Conservation (phyloP, 2,797 vertebrate species). For the Harpia harpyja region DNA sequence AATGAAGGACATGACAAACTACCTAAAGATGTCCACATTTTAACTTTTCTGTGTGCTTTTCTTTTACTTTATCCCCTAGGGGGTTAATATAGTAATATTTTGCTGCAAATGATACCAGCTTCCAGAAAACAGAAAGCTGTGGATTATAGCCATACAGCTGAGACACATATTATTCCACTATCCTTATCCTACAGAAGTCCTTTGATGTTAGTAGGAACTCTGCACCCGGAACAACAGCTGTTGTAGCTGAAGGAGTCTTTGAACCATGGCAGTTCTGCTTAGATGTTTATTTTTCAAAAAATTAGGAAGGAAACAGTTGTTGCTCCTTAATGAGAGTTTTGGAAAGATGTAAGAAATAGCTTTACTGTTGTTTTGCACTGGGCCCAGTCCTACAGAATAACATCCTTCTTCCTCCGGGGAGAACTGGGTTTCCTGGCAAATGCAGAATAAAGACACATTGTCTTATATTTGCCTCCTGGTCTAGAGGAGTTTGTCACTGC, state of each 20-base stretch:
- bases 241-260: neutral
- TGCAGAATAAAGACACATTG: neutral
- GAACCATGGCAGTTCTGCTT: neutral
- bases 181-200: neutral
- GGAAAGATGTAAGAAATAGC: neutral
- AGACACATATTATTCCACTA: neutral
- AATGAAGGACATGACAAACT: neutral
- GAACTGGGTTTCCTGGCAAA: neutral
- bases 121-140: neutral
- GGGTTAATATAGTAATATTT: neutral
- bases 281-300: neutral
- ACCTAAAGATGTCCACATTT: neutral
- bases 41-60: neutral
- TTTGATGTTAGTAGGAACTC: neutral
- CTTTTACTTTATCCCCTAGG: neutral
- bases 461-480: neutral
- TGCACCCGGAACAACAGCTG: neutral
- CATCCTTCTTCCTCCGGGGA: neutral
- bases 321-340: neutral
- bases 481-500: neutral
- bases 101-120: neutral
- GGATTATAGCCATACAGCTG: neutral
- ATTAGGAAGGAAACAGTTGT: neutral
- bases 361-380: neutral
- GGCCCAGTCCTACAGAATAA: neutral